phyloP scores from a whole-genome alignment of 2,888 invertebrate genomes.

The Lathronympha strigana region DNA sequence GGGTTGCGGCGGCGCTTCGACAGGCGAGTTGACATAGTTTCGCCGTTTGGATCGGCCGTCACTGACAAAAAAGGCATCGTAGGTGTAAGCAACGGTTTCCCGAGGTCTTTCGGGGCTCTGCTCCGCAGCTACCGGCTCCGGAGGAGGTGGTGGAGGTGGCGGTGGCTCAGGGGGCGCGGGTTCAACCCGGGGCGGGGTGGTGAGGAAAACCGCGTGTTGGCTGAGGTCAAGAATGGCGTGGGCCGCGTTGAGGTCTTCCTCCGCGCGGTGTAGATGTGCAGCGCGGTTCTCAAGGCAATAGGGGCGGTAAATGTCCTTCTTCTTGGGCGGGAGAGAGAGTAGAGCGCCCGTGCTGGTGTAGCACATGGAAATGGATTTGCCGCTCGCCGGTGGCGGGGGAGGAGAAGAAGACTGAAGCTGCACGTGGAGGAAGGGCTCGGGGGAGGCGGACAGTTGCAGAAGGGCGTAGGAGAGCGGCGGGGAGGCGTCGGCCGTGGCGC shows the following conservation, averaged over 20 bases:
- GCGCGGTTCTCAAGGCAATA: slow-evolving; percentile 91
- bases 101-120: slow-evolving; percentile 64
- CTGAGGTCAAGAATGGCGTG: slow-evolving; percentile 95
- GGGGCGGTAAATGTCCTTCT: slow-evolving; percentile 95
- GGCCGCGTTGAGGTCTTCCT: slow-evolving; percentile 94
- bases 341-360: slow-evolving; percentile 94
- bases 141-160: slow-evolving; percentile 51
- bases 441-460: slow-evolving; percentile 76
- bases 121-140: slow-evolving; percentile 46
- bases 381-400: slow-evolving; percentile 82
- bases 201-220: slow-evolving; percentile 91
- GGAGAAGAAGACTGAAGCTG: slow-evolving; percentile 80
- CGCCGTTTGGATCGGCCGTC: slow-evolving; percentile 94
- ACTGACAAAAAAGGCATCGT: slow-evolving; percentile 96
- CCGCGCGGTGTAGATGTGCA: slow-evolving; percentile 84
- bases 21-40: slow-evolving; percentile 73
- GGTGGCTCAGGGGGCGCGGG: slow-evolving; percentile 58
- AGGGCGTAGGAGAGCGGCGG: slow-evolving; percentile 79
- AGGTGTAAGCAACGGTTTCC: slow-evolving; percentile 94
- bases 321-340: slow-evolving; percentile 93
- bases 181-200: slow-evolving; percentile 78
- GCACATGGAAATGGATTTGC: slow-evolving; percentile 92
- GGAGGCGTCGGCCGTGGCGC: slow-evolving; percentile 85
- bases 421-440: slow-evolving; percentile 75
- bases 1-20: slow-evolving; percentile 66